Base-by-base conservation (phyloP, 2,113 vertebrate species). In the Hiodon tergisus region DNA sequence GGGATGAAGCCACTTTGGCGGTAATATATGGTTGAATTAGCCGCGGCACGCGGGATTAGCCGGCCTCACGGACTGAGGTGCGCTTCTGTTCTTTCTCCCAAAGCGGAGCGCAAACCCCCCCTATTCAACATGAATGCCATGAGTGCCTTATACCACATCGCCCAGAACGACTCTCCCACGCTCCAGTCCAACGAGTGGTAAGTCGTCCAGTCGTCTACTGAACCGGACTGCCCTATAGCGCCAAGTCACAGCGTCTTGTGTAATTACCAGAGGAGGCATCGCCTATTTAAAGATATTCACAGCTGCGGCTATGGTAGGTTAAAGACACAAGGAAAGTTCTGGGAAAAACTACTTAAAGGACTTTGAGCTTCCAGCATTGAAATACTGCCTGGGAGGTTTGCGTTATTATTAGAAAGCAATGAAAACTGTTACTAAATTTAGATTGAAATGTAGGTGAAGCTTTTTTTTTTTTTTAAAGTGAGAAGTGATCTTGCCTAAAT, bases 101-200 rank as follows among this genome's bases (percentile, higher is more conserved):
- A 73, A 99, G 97, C 97, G 83, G 97, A 99, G 84, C 95, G 97
- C 85, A 99, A 98, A 85, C 97, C 97, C 77, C 97, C 97, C 4
- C 91, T 99, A 84, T 99, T 99, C 92, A 99, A 99, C 91, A 99
- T 99, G 97, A 99, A 99, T 69, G 97, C 97, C 83, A 98, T 99
- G 97, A 98, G 97, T 95, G 97, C 97, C 93, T 98, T 99, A 92
- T 99, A 99, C 91, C 97, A 99, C 89, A 99, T 99, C 83, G 97
- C 97, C 88, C 97, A 99, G 93, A 99, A 99, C 5, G 96, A 99
- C 84, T 98, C 97, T 77, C 97, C 97, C 75, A 91, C 88, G 6
- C 92, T 99, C 85, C 97, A 99, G 88, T 97, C 96, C 75, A 93
- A 86, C 79, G 97, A 98, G 86, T 99, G 97, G 97, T 99, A 93